Base-by-base conservation (phyloP, 2,113 vertebrate species). In the Melierax canorus region DNA sequence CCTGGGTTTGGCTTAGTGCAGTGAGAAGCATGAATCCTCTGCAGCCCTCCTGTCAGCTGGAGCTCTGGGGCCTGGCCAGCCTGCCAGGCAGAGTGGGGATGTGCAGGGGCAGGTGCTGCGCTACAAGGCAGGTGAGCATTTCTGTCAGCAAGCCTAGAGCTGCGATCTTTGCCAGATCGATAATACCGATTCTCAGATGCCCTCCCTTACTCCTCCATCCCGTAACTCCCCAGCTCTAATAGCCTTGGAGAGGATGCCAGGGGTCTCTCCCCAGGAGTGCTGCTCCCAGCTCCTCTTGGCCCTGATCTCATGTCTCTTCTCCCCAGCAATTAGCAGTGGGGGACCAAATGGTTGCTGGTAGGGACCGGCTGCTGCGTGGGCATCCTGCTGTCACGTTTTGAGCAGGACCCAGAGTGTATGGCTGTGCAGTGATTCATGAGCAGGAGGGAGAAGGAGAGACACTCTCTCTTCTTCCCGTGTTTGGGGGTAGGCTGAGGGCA, bases 381-480 rank as follows among this genome's bases (percentile, higher is more conserved):
- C 58, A 59, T 38, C 66, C 53, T 64, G 56, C 81, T 62, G 77
- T 17, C 48, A 10, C 0, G 9, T 20, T 86, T 36, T 58, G 48
- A 66, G 88, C 63, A 46, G 53, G 90, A 64, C 53, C 27, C 36
- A 21, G 41, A 34, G 20, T 1, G 14, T 56, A 12, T 32, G 66
- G 38, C 85, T 62, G 32, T 9, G 55, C 59, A 15, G 51, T 74
- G 85, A 83, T 63, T 86, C 29, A 22, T 0, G 36, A 73, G 62
- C 55, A 50, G 53, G 24, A 83, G 34, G 24, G 7, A 71, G 63
- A 32, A 29, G 38, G 20, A 83, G 56, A 86, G 14, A 24, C 11
- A 2, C 6, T 50, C 10, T 29, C 26, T n/a, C 32, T 76, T 46
- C 41, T 36, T 53, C 38, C 76, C 0, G 0, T 30, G 7, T 60